Percentiles rank a stretch among this genome's conserved stretches.
phyloP scores from a whole-genome alignment of 37 sponge, comb jelly and placozoan species.

The Mnemiopsis leidyi region DNA sequence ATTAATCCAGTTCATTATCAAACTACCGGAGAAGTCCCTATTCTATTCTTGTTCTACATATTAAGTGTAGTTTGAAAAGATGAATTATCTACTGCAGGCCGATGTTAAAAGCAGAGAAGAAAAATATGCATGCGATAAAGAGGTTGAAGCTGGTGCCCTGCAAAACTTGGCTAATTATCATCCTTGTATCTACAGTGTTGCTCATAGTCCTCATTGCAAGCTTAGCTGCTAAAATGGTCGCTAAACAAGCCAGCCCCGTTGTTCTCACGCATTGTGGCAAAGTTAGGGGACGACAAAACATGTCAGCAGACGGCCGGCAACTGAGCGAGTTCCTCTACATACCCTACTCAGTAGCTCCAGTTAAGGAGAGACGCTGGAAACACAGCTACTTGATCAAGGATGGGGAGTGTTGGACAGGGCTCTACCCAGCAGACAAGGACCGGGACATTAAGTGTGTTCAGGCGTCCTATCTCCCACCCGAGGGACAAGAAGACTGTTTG shows the following conservation, averaged over 20 bases:
- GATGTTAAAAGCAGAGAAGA: too few relatives aligned
- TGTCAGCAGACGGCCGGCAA: neutral
- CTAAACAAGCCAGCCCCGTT: neutral
- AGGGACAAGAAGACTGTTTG: constrained; percentile 52
- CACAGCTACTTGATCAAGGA: neutral
- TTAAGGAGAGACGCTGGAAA: constrained; percentile 32
- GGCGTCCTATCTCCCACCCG: neutral
- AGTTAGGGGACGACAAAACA: neutral
- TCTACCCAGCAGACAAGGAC: neutral
- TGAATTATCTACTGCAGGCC: too few relatives aligned
- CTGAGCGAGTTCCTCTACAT: constrained; percentile 34
- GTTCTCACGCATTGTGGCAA: neutral
- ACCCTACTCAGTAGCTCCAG: constrained; percentile 23
- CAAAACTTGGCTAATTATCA: neutral
- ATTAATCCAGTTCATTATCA: too few relatives aligned
- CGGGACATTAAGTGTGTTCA: constrained; percentile 8
- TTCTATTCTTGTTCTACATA: too few relatives aligned
- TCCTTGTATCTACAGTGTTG: neutral
- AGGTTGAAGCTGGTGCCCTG: neutral
- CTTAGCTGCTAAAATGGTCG: neutral
- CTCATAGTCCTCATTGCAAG: neutral
- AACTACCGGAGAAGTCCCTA: too few relatives aligned
- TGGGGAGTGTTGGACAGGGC: neutral
- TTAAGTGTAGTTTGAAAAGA: too few relatives aligned
- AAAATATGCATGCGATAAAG: too few relatives aligned